Percentiles rank a stretch among this genome's conserved stretches.
phyloP scores from a whole-genome alignment of 2,113 vertebrate genomes.

The Psettodes erumei region DNA sequence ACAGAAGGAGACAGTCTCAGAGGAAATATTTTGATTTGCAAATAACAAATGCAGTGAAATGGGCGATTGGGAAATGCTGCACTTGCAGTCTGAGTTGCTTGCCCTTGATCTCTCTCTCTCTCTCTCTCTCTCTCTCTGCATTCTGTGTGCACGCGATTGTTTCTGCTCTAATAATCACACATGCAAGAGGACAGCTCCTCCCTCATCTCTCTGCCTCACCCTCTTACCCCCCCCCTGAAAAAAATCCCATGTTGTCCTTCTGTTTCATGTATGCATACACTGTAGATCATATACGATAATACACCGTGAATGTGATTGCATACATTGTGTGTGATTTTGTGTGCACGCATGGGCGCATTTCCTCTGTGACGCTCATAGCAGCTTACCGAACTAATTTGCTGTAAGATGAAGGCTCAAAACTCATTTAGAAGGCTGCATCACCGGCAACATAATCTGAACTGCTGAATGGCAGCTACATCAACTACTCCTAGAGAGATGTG shows the following conservation, averaged over 20 bases:
- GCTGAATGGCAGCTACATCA: constrained; percentile 18
- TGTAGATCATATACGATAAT: not conserved
- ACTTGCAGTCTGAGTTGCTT: constrained; percentile 14
- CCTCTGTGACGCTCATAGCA: not conserved
- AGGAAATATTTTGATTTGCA: not conserved
- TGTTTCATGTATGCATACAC: not conserved
- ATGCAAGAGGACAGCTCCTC: constrained; percentile 40
- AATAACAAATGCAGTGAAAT: constrained; percentile 5
- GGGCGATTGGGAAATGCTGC: not conserved
- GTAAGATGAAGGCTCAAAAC: not conserved
- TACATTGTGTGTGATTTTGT: not conserved
- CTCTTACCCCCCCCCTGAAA: constrained; percentile 2
- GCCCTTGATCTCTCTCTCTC: constrained; percentile 42
- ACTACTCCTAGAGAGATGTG: no score
- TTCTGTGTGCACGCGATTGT: constrained; percentile 72
- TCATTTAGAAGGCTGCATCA: not conserved
- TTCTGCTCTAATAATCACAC: constrained; percentile 82
- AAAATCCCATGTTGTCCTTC: not conserved
- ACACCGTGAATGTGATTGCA: not conserved
- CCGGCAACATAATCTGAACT: constrained; percentile 16
- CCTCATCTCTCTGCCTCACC: constrained; percentile 38
- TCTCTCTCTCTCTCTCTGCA: constrained; percentile 38
- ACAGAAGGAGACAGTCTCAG: not conserved
- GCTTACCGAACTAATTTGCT: constrained; percentile 13
- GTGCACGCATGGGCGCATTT: not conserved